A percentile compares a stretch with the other conserved stretches of the same genome.
phyloP scores from a whole-genome alignment of 2,113 vertebrate species.

The human (Homo sapiens) region DNA sequence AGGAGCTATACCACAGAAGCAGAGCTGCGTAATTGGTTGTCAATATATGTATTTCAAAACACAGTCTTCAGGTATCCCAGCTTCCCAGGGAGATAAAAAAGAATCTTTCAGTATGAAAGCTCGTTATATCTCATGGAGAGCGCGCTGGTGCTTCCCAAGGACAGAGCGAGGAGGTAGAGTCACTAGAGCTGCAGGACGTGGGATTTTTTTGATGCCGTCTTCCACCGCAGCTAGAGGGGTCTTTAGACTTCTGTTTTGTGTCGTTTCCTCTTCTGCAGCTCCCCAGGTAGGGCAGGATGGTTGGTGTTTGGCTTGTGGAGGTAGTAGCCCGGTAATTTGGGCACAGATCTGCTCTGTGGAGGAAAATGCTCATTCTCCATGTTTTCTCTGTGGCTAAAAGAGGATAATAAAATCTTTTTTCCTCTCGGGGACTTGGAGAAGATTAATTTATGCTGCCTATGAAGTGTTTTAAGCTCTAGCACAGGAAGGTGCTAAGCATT shows the following conservation, averaged over 20 bases:
- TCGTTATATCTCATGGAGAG: conserved; percentile 55
- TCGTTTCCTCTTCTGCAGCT: neutral
- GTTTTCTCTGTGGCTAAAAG: conserved; percentile 35
- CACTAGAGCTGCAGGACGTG: neutral
- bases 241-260: neutral
- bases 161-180: conserved; percentile 3
- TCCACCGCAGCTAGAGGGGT: neutral
- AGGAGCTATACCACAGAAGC: neutral
- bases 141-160: conserved; percentile 26
- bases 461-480: conserved; percentile 49
- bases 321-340: neutral
- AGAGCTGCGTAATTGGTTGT: conserved; percentile 66
- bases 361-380: conserved; percentile 59
- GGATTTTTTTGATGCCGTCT: conserved; percentile 26
- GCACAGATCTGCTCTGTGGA: neutral
- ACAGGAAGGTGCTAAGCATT: conserved; percentile 45
- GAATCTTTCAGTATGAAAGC: conserved; percentile 58
- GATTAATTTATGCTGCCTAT: conserved; percentile 61
- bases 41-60: conserved; percentile 71
- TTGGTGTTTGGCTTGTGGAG: neutral
- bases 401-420: conserved; percentile 26
- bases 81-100: conserved; percentile 73
- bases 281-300: neutral
- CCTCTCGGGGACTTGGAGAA: conserved; percentile 46
- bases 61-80: conserved; percentile 55